Conservation (phyloP, 2,797 vertebrate genomes). For the Allobates femoralis region DNA sequence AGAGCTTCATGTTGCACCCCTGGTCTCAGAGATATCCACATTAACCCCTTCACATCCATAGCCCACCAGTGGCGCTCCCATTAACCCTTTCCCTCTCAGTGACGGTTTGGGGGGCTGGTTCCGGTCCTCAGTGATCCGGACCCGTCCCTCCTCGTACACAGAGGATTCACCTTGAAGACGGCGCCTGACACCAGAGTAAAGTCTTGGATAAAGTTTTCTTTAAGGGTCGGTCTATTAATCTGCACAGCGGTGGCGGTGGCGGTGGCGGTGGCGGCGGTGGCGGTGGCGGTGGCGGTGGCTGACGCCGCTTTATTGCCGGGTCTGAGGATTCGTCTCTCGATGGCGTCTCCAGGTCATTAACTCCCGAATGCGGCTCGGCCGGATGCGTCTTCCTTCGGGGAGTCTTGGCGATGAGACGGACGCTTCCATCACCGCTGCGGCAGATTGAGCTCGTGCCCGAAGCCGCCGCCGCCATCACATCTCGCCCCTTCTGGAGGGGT, state of each 20-base stretch:
- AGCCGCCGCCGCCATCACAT: not conserved
- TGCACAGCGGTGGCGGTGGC: not conserved
- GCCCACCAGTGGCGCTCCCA: too few species aligned
- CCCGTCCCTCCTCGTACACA: too few species aligned
- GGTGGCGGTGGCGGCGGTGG: too few species aligned
- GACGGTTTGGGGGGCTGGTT: too few species aligned
- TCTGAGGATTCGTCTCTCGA: slow-evolving; percentile 23
- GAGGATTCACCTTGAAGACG: not conserved
- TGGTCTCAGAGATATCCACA: too few species aligned
- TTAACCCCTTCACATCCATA: too few species aligned
- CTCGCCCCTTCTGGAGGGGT: too few species aligned
- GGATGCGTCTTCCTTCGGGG: slow-evolving; percentile 57
- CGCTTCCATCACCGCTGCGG: slow-evolving; percentile 19
- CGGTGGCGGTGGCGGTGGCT: not conserved
- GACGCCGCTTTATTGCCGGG: not conserved
- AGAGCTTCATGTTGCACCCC: too few species aligned
- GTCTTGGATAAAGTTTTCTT: slow-evolving; percentile 37
- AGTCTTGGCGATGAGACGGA: slow-evolving; percentile 40
- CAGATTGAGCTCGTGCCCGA: slow-evolving; percentile 43
- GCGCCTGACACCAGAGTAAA: not conserved
- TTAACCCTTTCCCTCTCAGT: too few species aligned
- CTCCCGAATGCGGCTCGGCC: slow-evolving; percentile 49
- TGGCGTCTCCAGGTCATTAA: slow-evolving; percentile 55
- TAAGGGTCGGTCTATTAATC: slow-evolving; percentile 29
- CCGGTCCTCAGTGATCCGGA: too few species aligned